Evolutionary conservation across 2,797 vertebrate species (phyloP).

Genomic region (Peromyscus aztecus): DNA sequence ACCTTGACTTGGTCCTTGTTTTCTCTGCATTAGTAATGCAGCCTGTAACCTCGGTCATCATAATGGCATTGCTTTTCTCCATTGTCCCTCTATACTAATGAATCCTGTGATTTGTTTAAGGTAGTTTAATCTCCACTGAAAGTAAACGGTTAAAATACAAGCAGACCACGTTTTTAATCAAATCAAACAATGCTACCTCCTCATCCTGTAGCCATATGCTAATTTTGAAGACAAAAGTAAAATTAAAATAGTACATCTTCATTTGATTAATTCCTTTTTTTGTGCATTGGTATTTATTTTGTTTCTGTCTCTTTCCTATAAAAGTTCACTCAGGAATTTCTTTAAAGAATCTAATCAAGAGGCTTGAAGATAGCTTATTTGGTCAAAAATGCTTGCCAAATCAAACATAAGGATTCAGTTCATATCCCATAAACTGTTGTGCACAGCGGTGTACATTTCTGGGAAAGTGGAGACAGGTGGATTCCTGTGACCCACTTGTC

Average conservation of each 20-base stretch:
- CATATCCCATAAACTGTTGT: rapidly evolving
- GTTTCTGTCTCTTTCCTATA: background rate
- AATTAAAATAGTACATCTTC: background rate
- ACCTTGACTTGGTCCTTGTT: rapidly evolving
- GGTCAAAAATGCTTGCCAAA: background rate
- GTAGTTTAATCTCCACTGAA: background rate
- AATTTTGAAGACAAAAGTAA: background rate
- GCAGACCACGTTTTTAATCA: background rate
- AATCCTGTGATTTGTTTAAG: background rate
- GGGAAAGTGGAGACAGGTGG: background rate
- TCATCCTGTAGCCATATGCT: background rate
- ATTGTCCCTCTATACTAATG: no score
- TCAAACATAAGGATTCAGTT: background rate
- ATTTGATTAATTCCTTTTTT: background rate
- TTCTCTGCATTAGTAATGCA: background rate
- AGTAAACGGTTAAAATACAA: background rate
- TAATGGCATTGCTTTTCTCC: rapidly evolving
- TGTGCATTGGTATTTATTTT: background rate
- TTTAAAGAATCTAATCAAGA: background rate
- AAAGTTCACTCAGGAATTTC: constrained; percentile 43
- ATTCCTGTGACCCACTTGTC: background rate
- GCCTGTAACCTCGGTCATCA: rapidly evolving
- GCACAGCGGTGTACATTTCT: background rate
- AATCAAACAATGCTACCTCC: background rate
- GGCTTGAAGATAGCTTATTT: background rate